phyloP scores from a whole-genome alignment of 2,888 invertebrate genomes.

The Euspilapteryx auroguttella region DNA sequence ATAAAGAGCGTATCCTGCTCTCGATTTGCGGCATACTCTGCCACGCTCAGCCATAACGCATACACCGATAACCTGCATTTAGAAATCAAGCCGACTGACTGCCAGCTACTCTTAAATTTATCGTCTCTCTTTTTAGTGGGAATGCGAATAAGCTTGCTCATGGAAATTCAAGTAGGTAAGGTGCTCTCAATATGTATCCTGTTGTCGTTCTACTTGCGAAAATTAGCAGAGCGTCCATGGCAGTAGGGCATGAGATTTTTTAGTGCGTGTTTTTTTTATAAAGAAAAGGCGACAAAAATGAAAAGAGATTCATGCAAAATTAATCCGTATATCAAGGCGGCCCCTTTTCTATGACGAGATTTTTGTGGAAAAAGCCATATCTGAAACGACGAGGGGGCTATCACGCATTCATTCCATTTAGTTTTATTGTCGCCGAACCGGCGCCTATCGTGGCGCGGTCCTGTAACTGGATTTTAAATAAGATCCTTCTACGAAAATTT shows the following conservation, averaged over 20 bases:
- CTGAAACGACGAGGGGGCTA: slow-evolving; percentile 33
- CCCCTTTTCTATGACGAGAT: slow-evolving; percentile 28
- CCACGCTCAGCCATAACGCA: no score
- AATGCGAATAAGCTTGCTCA: no score
- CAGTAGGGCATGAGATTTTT: no score
- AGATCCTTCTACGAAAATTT: slow-evolving; percentile 54
- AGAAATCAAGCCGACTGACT: slow-evolving; percentile 52
- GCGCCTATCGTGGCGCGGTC: slow-evolving; percentile 48
- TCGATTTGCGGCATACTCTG: slow-evolving; percentile 54
- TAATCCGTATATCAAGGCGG: slow-evolving; percentile 28
- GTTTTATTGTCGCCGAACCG: slow-evolving; percentile 57
- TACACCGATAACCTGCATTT: slow-evolving; percentile 59
- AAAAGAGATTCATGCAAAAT: slow-evolving; percentile 18
- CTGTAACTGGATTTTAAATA: slow-evolving; percentile 60
- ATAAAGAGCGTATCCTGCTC: slow-evolving; percentile 51
- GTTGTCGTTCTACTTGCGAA: no score
- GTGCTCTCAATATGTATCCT: no score
- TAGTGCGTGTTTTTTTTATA: no score
- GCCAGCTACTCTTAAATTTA: slow-evolving; percentile 39
- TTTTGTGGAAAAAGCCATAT: no score
- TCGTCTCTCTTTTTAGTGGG: slow-evolving; percentile 42
- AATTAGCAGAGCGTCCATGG: no score
- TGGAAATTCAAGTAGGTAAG: slow-evolving; percentile 30
- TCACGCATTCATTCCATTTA: slow-evolving; percentile 59
- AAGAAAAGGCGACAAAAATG: no score